phyloP scores from a whole-genome alignment of 1,140 invertebrate genomes.

The Cyrtorhinus lividipennis region DNA sequence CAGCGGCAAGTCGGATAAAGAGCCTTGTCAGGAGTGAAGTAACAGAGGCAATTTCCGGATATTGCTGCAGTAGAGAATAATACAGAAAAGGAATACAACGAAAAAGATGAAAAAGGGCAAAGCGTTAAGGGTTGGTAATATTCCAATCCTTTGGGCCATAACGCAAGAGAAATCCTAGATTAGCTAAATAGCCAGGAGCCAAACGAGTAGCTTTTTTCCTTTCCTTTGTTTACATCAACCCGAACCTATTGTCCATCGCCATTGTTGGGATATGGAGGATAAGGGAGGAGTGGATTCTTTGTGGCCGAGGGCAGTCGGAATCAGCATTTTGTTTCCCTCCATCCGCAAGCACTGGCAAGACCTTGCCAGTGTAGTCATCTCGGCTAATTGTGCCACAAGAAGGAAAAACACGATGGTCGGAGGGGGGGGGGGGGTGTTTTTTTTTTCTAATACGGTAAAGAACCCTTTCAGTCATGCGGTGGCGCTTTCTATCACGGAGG shows the following conservation, averaged over 20 bases:
- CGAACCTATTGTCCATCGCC: background rate
- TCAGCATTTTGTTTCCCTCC: too few species aligned
- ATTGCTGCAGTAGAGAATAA: background rate
- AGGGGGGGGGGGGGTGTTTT: too few species aligned
- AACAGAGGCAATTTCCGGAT: background rate
- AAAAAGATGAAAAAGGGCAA: background rate
- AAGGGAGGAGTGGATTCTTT: too few species aligned
- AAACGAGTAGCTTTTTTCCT: background rate
- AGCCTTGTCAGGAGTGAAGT: too few species aligned
- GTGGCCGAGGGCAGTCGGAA: too few species aligned
- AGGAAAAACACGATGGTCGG: too few species aligned
- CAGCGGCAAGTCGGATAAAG: too few species aligned
- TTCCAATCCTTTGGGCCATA: background rate
- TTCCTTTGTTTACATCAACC: background rate
- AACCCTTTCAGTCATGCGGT: too few species aligned
- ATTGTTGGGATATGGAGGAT: background rate
- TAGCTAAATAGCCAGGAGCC: background rate
- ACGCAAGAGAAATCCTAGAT: background rate
- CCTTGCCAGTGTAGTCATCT: too few species aligned
- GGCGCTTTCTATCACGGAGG: too few species aligned
- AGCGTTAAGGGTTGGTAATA: background rate
- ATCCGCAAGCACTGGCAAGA: too few species aligned
- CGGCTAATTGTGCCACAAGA: background rate
- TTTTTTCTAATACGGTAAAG: too few species aligned
- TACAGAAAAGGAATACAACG: background rate